Percentiles rank a stretch among this genome's conserved stretches.
Evolutionary conservation across 1,140 invertebrate genomes (phyloP).

Genomic region (Lasioglossum albipes): DNA sequence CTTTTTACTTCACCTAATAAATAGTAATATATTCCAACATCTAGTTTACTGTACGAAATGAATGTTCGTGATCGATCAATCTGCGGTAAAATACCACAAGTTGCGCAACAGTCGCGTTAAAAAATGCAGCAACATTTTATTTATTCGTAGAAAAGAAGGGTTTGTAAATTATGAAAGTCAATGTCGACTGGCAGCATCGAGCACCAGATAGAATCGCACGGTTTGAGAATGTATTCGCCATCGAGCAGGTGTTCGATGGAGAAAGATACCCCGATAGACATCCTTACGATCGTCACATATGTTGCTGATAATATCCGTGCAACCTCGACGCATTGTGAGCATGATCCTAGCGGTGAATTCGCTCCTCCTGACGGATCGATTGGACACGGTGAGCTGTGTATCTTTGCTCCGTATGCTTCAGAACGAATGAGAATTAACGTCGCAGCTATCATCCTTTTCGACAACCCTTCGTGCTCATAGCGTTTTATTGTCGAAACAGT

Average conservation of each 20-base stretch:
- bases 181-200: background rate
- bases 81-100: no score
- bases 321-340: slow-evolving; percentile 61
- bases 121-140: background rate
- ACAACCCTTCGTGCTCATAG: no score
- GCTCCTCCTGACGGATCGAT: slow-evolving; percentile 68
- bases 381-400: slow-evolving; percentile 51
- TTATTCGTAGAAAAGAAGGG: background rate
- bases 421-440: slow-evolving; percentile 21
- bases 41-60: no score
- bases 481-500: no score
- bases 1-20: no score
- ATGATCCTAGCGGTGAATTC: slow-evolving; percentile 56
- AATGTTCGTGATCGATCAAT: no score
- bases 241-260: slow-evolving; percentile 69
- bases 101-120: no score
- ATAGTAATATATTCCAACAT: no score
- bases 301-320: slow-evolving; percentile 68
- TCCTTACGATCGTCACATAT: slow-evolving; percentile 68
- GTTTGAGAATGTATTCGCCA: slow-evolving; percentile 8
- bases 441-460: slow-evolving; percentile 4
- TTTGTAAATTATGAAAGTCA: background rate
- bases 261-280: slow-evolving; percentile 62
- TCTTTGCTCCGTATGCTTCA: slow-evolving; percentile 50
- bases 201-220: background rate